Base-by-base conservation (phyloP, 2,888 invertebrate genomes). In the Drosophila phalerata region DNA sequence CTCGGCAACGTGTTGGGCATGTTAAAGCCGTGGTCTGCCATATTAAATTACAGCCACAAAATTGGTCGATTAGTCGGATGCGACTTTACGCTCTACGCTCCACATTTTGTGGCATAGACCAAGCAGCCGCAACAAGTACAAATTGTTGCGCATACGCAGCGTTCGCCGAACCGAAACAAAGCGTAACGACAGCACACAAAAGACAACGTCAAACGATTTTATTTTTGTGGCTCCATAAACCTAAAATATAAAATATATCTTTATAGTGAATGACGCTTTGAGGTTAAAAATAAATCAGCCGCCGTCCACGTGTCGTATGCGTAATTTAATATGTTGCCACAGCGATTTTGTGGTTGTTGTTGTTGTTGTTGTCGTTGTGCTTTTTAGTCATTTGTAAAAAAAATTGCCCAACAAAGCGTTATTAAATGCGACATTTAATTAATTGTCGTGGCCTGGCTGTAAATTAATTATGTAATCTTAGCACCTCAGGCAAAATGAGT, bases 401-500 rank as follows among this genome's bases (percentile, higher is more conserved):
- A 86, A 79, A 79, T 79, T 81, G 78, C 74, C 66, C 77, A 87
- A 79, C 88, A 85, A 90, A 89, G 85, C 88, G 85, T 89, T 88
- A 89, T 81, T 89, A 90, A 88, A 90, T 85, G 87, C 77, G 81
- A 82, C 89, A 87, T 83, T 88, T 88, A 88, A 88, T 90, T 89
- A 90, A 90, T 88, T 88, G 83, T 85, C 62, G 61, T 66, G 77
- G 67, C 73, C 53, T 68, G 79, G 72, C 75, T 81, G 83, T 71
- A 88, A 85, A 82, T 85, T 82, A 88, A 89, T 89, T 88, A 88
- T 82, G 88, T 88, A 89, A 88, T 88, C 88, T 89, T 79, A 76
- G 86, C 85, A 79, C 88, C 85, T 85, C 55, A 55, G 84, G 89
- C 85, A 47, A 70, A 77, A 64, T 73, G 63, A 70, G 78, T 63